A percentile compares a stretch with the other conserved stretches of the same genome.
Conservation (phyloP, 1,140 invertebrate species). For the Brachystomella parvula region DNA sequence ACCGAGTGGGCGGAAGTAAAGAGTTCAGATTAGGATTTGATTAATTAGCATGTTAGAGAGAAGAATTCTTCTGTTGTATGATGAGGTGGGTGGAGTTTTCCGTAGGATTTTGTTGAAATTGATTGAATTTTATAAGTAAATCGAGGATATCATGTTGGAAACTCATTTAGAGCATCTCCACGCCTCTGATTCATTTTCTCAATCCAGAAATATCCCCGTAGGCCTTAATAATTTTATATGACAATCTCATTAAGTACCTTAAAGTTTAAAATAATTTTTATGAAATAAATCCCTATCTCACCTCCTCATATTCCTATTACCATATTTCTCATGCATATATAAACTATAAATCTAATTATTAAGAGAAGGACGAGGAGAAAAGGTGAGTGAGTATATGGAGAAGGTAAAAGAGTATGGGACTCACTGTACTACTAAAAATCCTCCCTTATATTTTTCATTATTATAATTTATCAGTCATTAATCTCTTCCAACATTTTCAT, state of each 20-base stretch:
- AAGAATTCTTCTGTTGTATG: background rate
- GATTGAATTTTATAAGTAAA: background rate
- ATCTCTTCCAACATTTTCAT: conserved; percentile 31
- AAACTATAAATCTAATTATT: conserved; percentile 40
- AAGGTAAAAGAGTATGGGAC: too few relatives aligned
- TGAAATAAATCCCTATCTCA: background rate
- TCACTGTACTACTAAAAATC: too few relatives aligned
- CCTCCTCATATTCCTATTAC: conserved; percentile 20
- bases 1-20: background rate
- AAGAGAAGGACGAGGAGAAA: background rate
- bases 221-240: conserved; percentile 37
- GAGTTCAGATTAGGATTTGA: background rate
- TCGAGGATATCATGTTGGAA: background rate
- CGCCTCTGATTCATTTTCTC: conserved; percentile 1
- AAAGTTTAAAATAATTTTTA: background rate
- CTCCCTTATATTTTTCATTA: conserved; percentile 38
- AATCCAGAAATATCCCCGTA: background rate
- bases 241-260: conserved; percentile 35
- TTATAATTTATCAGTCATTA: conserved; percentile 40
- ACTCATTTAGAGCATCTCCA: background rate
- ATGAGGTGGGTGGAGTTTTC: conserved; percentile 1
- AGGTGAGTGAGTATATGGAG: background rate
- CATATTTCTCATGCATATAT: conserved; percentile 39
- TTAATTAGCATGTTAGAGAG: background rate
- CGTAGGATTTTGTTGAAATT: background rate